Evolutionary conservation across 1,140 invertebrate genomes (phyloP), one percentile per base, ranked within the genome.

Genomic region (Semibalanus balanoides): DNA sequence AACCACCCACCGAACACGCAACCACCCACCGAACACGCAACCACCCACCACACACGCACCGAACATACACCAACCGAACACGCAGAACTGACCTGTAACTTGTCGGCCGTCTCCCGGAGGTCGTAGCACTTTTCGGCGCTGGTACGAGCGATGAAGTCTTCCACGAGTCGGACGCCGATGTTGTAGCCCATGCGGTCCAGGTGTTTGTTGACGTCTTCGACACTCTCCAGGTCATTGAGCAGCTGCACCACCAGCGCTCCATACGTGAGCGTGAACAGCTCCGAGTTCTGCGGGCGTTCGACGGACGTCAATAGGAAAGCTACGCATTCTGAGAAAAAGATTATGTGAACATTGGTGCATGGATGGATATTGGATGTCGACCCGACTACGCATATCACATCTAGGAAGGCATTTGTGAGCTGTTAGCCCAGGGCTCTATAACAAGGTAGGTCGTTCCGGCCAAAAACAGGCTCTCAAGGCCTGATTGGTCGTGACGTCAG

Each of bases 211-310:
- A 96, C 93, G 86, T 99, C 97, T 74, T 99, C 97, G 30, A 94
- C 89, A 86, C 96, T 97, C 83, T 99, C 97, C 82, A 94, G 94
- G 85, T 99, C 98, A 85, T 97, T 96, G 28, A 99, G 84, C 82
- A 99, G 90, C 86, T 99, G 97, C 25, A 95, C 91, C 0, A 99
- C 96, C 29, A 99, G 84, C 5, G 97, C 93, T 72, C 98, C 98
- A 86, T 99, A 99, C 5, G 97, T 99, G 43, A 99, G 85, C 3
- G 95, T 97, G 81, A 99, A 93, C 71, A 99, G 86, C 83, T 99
- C 97, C 14, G 95, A 95, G 87, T 96, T 98, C 94, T 97, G 83
- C 89, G 89, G 81, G 74, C 82, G 17, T 79, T 81, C 79, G 74
- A 78, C 84, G 9, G 83, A 85, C 81, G 85, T 84, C 73, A 83